Evolutionary conservation across 1,140 invertebrate genomes (phyloP).

Genomic region (Psilanteris sp.): DNA sequence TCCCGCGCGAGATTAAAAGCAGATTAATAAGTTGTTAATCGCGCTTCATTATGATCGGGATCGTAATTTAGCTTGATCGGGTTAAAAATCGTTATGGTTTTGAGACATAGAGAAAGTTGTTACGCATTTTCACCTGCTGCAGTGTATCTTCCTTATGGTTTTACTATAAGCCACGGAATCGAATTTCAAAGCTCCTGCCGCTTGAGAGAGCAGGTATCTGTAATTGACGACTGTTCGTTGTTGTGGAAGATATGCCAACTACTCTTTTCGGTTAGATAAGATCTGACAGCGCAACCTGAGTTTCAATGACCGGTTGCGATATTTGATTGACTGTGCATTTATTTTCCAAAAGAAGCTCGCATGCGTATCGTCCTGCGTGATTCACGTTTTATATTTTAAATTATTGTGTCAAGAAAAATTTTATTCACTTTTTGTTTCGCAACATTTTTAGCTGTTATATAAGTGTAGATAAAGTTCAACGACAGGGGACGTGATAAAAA

Average conservation of each 20-base stretch:
- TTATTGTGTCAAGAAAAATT: no score
- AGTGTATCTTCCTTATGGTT: constrained; percentile 46
- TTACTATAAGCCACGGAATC: constrained; percentile 55
- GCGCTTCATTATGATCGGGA: constrained; percentile 1
- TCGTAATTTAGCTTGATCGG: background rate
- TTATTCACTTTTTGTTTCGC: no score
- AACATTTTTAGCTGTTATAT: no score
- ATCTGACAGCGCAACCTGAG: constrained; percentile 69
- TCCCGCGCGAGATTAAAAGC: no score
- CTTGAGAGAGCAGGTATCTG: constrained; percentile 56
- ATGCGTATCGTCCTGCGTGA: constrained; percentile 26
- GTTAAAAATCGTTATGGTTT: constrained; percentile 7
- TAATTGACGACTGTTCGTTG: constrained; percentile 62
- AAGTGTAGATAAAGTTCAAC: no score
- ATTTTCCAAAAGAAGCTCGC: constrained; percentile 53
- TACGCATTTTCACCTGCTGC: constrained; percentile 56
- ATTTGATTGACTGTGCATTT: constrained; percentile 54
- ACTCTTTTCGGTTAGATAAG: constrained; percentile 63
- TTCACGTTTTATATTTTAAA: constrained; percentile 7
- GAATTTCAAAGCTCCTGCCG: constrained; percentile 63
- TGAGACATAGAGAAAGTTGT: constrained; percentile 48
- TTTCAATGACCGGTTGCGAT: constrained; percentile 67
- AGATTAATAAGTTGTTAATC: constrained; percentile 22
- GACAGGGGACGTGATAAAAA: no score
- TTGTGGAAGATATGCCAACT: constrained; percentile 64